Evolutionary conservation across 2,888 invertebrate genomes (phyloP).

Genomic region (Mythimna loreyi): DNA sequence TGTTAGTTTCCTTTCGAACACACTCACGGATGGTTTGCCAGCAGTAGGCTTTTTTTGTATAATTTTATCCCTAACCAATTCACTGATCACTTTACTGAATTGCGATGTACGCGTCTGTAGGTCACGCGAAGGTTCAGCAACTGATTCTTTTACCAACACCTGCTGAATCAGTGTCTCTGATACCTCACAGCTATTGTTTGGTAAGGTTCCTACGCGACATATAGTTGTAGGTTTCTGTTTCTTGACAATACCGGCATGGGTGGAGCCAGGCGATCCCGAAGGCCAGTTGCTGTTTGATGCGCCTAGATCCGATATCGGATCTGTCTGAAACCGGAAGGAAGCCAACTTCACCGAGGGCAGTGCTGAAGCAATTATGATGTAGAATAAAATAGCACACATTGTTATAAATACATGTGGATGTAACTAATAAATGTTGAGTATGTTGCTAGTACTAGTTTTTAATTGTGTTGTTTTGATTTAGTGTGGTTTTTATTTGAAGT

Average conservation of each 20-base stretch:
- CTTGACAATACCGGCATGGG: neutral
- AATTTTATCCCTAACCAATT: neutral
- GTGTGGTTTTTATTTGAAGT: constrained; percentile 14
- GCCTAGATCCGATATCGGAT: neutral
- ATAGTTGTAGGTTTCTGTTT: constrained; percentile 5
- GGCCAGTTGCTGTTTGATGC: neutral
- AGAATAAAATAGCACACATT: constrained; percentile 29
- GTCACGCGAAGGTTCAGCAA: neutral
- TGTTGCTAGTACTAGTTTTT: neutral
- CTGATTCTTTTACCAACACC: neutral
- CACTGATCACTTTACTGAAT: neutral
- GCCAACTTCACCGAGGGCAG: constrained; percentile 20
- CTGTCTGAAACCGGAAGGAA: neutral
- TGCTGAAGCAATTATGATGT: constrained; percentile 8
- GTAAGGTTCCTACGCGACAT: neutral
- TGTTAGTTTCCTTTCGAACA: neutral
- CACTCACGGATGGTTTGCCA: neutral
- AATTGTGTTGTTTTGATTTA: constrained; percentile 33
- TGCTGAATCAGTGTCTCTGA: neutral
- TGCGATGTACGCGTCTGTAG: neutral
- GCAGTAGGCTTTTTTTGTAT: neutral
- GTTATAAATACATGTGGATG: constrained; percentile 17
- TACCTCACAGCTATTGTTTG: constrained; percentile 20
- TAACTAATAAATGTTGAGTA: constrained; percentile 2
- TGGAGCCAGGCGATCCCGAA: neutral